Evolutionary conservation across 1,140 invertebrate species (phyloP), one percentile per base, ranked within the genome.

Genomic region (Helicoverpa armigera): DNA sequence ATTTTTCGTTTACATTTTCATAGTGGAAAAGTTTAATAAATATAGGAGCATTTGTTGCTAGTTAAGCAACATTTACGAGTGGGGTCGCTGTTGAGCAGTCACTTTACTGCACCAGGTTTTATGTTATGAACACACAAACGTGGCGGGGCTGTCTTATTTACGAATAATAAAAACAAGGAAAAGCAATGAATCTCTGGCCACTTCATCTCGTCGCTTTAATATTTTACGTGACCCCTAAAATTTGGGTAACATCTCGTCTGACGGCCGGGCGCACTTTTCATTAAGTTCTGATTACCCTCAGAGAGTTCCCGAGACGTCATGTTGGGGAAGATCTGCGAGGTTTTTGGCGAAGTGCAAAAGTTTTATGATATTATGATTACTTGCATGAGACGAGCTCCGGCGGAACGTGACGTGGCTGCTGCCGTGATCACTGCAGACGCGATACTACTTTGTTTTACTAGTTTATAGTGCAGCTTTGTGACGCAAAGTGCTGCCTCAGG

Each of bases 221-320:
- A 95, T 95, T 95, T 94, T 95, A 95, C 94, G 94, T 95, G 93
- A 95, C 94, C 94, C 88, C 91, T 91, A 91, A 95, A 94, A 94
- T 95, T 95, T 92, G 87, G 92, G 89, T 87, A 89, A 85, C 83
- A 88, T 83, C 87, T 83, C 85, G 87, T 82, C 86, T 86, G 89
- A 87, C 87, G 87, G 88, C 74, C 86, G 87, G 85, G 90, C 88
- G 89, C 89, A 92, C 91, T 94, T 93, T 94, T 94, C 94, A 95
- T 95, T 95, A 94, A 94, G 86, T 90, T 92, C 88, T 95, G 92
- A 95, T 94, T 94, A 94, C 92, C 90, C 90, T 82, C 83, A 76
- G 88, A 88, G 88, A 89, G 86, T 88, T 88, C 85, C 83, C 70
- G 82, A 91, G 88, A 90, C 90, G 86, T 89, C 87, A 88, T 88